Percentiles rank a stretch among this genome's conserved stretches.
These are phyloP conservation scores for Aplocera efformata DNA, from an alignment of 2,888 invertebrate genomes.

Conservation along the genomic window DNA sequence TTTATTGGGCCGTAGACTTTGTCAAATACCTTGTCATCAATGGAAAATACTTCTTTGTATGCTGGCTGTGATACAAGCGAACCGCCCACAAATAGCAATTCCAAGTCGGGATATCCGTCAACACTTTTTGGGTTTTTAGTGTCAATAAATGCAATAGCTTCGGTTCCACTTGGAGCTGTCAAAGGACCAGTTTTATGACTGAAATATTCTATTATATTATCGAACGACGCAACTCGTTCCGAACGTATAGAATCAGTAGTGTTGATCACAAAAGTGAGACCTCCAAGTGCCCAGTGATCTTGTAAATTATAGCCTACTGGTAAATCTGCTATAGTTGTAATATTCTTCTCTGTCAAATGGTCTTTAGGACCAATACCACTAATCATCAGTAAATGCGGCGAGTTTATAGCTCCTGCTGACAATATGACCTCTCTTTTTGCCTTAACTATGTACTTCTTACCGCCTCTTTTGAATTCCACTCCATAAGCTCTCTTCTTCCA, in stretches of 20 bases:
- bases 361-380: constrained; percentile 87
- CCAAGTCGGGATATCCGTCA: constrained; percentile 80
- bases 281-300: constrained; percentile 88
- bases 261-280: constrained; percentile 84
- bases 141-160: constrained; percentile 79
- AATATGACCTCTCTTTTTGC: constrained; percentile 86
- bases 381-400: constrained; percentile 90
- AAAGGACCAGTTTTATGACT: constrained; percentile 63
- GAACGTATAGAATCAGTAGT: constrained; percentile 84
- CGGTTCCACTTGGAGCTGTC: constrained; percentile 58
- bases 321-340: constrained; percentile 80
- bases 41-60: constrained; percentile 51
- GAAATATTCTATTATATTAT: constrained; percentile 77
- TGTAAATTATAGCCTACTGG: constrained; percentile 89
- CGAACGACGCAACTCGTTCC: constrained; percentile 62
- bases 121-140: constrained; percentile 60
- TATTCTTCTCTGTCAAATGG: constrained; percentile 79
- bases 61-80: constrained; percentile 63
- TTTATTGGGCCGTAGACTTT: constrained; percentile 64
- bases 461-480: constrained; percentile 77
- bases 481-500: constrained; percentile 78
- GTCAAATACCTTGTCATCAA: constrained; percentile 63
- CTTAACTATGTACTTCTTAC: constrained; percentile 55
- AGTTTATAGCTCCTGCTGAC: constrained; percentile 88
- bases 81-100: constrained; percentile 77